Conservation (phyloP, 23 tunicate species). For the Halocynthia roretzi region DNA sequence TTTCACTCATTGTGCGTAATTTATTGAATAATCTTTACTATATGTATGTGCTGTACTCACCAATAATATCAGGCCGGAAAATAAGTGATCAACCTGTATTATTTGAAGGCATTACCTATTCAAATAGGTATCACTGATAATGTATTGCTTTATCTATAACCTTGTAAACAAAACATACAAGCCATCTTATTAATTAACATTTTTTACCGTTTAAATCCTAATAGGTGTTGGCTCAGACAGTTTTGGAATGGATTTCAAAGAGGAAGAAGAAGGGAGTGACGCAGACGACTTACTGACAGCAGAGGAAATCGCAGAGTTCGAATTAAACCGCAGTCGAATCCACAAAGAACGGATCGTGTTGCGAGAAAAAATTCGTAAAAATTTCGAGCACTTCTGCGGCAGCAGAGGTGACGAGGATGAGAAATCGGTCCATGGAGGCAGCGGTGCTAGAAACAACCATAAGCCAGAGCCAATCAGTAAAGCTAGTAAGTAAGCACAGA, state of each 20-base stretch:
- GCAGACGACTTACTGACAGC: conserved; percentile 32
- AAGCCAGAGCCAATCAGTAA: no score
- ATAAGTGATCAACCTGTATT: no score
- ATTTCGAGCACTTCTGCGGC: conserved; percentile 37
- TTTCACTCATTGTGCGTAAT: no score
- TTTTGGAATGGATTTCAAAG: background rate
- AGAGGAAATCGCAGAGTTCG: conserved; percentile 75
- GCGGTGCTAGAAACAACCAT: no score
- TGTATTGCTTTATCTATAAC: no score
- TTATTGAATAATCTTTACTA: no score
- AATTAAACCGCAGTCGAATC: conserved; percentile 51
- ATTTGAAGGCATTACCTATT: no score
- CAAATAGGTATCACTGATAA: no score
- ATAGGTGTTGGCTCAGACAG: background rate
- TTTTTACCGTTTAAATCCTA: background rate
- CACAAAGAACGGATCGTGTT: conserved; percentile 39
- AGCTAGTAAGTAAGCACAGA: no score
- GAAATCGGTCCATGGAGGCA: background rate
- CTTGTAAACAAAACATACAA: no score
- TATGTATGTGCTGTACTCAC: no score
- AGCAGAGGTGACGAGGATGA: background rate
- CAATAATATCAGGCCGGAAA: no score
- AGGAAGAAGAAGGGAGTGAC: conserved; percentile 14
- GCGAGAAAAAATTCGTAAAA: conserved; percentile 58
- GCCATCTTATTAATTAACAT: background rate